Evolutionary conservation across 1,140 invertebrate genomes (phyloP).

Genomic region (Saccostrea glomerata): DNA sequence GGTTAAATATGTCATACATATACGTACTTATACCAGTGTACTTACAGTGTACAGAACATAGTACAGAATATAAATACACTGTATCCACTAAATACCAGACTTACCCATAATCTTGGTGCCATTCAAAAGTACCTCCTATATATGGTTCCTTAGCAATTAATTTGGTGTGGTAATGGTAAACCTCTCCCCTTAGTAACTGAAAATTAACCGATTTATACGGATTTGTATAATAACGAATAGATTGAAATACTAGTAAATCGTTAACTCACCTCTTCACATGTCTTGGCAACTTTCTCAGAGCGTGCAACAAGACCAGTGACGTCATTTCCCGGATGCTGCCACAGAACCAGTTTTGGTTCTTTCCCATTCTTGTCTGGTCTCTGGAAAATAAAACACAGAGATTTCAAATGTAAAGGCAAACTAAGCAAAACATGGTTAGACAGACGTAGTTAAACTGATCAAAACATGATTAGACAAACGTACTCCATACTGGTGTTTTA

Average conservation of each 20-base stretch:
- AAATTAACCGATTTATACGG: background rate
- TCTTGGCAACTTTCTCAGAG: conserved; percentile 67
- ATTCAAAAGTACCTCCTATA: conserved; percentile 69
- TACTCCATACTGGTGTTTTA: conserved; percentile 46
- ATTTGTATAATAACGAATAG: too few relatives aligned
- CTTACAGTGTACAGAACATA: background rate
- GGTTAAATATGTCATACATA: background rate
- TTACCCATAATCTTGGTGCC: conserved; percentile 76
- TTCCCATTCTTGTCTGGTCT: conserved; percentile 56
- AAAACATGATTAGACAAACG: background rate
- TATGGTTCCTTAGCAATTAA: conserved; percentile 70
- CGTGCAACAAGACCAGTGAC: conserved; percentile 70
- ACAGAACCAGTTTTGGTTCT: conserved; percentile 61
- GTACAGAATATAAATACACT: background rate
- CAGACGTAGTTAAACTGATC: background rate
- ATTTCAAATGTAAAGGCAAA: too few relatives aligned
- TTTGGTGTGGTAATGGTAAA: conserved; percentile 75
- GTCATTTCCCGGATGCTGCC: conserved; percentile 73
- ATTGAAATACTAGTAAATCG: background rate
- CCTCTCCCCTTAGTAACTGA: conserved; percentile 67
- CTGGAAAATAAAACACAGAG: background rate
- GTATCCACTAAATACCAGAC: background rate
- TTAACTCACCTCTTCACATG: conserved; percentile 64
- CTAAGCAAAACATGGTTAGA: too few relatives aligned
- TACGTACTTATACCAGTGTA: too few relatives aligned